A percentile compares a stretch with the other conserved stretches of the same genome.
Evolutionary conservation across 2,888 invertebrate genomes (phyloP).

Genomic region (Alentia gelatinosa): DNA sequence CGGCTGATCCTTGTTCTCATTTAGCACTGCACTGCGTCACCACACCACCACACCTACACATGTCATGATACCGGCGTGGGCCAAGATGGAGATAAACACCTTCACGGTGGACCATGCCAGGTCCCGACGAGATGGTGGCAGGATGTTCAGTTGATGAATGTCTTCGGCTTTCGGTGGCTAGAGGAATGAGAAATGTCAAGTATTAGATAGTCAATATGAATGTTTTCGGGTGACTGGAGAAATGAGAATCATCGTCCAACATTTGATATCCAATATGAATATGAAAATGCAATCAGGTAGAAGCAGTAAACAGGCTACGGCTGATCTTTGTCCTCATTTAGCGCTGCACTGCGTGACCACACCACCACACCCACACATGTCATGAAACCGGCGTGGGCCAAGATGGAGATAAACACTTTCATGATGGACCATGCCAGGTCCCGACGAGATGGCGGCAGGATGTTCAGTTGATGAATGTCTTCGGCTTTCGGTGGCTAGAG

Average conservation of each 20-base stretch:
- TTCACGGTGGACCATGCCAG: not conserved
- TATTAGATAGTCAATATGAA: too few relatives aligned
- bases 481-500: not conserved
- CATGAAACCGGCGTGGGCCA: not conserved
- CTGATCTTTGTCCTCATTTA: not conserved
- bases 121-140: not conserved
- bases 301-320: not conserved
- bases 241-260: too few relatives aligned
- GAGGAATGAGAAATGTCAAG: too few relatives aligned
- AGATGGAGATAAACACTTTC: not conserved
- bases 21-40: not conserved
- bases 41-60: not conserved
- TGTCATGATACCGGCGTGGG: not conserved
- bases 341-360: not conserved
- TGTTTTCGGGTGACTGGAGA: too few relatives aligned
- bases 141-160: not conserved
- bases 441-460: not conserved
- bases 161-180: not conserved
- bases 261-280: too few relatives aligned
- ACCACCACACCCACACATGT: not conserved
- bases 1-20: not conserved
- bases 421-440: not conserved
- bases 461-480: not conserved
- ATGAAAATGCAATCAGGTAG: conserved; percentile 17
- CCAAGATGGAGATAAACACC: not conserved